Evolutionary conservation across 2,113 vertebrate species (phyloP).

Genomic region (Electrona antarctica): DNA sequence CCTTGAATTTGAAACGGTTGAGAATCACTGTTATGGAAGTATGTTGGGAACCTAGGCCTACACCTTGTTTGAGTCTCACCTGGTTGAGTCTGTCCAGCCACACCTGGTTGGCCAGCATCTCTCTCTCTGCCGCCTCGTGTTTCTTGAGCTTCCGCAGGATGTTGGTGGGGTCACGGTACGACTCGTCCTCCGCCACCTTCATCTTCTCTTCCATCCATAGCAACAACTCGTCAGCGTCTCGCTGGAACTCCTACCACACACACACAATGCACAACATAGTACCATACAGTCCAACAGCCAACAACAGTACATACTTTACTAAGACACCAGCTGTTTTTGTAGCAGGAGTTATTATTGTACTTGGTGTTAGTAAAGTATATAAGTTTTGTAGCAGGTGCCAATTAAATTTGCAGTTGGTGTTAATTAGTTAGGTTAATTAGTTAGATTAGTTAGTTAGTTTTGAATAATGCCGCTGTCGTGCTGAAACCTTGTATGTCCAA

Average conservation of each 20-base stretch:
- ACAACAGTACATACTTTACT: no score
- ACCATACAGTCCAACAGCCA: not conserved
- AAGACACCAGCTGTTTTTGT: no score
- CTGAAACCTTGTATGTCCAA: no score
- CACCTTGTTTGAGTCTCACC: constrained; percentile 63
- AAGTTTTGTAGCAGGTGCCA: not conserved
- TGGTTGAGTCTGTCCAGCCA: constrained; percentile 78
- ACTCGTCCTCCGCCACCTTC: constrained; percentile 81
- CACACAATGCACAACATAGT: not conserved
- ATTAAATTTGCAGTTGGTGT: not conserved
- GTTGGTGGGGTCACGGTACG: constrained; percentile 81
- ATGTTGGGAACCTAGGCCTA: no score
- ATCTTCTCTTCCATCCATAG: constrained; percentile 92
- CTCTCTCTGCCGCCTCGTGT: constrained; percentile 83
- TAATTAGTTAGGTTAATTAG: not conserved
- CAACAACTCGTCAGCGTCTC: constrained; percentile 81
- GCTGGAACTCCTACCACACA: constrained; percentile 82
- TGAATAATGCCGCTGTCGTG: no score
- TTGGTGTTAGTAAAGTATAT: not conserved
- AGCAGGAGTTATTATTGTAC: not conserved
- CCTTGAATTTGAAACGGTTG: no score
- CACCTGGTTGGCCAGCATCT: constrained; percentile 83
- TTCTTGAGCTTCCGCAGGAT: constrained; percentile 82
- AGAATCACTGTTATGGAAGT: no score
- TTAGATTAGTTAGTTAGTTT: not conserved